phyloP scores from a whole-genome alignment of 2,113 vertebrate species.

The Grallaria varia region DNA sequence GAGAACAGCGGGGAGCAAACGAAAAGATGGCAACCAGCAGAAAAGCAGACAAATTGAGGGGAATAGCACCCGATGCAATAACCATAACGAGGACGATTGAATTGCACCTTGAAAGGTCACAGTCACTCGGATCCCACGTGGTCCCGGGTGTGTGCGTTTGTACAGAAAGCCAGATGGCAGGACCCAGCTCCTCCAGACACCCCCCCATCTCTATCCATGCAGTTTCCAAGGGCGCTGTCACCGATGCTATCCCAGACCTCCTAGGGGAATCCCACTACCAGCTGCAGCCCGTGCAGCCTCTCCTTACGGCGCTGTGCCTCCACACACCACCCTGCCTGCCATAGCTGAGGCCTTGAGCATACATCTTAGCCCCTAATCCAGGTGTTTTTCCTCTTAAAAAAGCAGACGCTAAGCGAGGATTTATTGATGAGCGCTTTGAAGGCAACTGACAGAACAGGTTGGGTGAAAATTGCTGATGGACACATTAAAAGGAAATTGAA shows the following conservation, averaged over 20 bases:
- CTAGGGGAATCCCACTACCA: background rate
- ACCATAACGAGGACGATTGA: background rate
- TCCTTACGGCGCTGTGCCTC: background rate
- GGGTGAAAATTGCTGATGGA: background rate
- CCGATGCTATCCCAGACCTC: background rate
- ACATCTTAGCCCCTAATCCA: background rate
- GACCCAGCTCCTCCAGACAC: background rate
- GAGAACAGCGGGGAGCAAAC: background rate
- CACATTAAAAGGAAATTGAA: background rate
- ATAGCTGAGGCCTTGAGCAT: background rate
- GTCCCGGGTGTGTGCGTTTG: background rate
- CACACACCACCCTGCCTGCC: background rate
- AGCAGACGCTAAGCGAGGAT: background rate
- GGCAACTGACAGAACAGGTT: background rate
- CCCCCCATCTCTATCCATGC: background rate
- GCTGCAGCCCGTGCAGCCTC: fast-evolving
- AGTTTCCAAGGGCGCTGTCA: background rate
- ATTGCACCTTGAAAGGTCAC: background rate
- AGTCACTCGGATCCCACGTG: fast-evolving
- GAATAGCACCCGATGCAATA: background rate
- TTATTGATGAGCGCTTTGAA: background rate
- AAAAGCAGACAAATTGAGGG: background rate
- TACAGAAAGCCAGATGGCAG: background rate
- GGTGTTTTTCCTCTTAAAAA: background rate
- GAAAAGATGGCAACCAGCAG: background rate